Evolutionary conservation across 1,140 invertebrate species (phyloP), one percentile per base, ranked within the genome.

Genomic region (Drosophila orena): DNA sequence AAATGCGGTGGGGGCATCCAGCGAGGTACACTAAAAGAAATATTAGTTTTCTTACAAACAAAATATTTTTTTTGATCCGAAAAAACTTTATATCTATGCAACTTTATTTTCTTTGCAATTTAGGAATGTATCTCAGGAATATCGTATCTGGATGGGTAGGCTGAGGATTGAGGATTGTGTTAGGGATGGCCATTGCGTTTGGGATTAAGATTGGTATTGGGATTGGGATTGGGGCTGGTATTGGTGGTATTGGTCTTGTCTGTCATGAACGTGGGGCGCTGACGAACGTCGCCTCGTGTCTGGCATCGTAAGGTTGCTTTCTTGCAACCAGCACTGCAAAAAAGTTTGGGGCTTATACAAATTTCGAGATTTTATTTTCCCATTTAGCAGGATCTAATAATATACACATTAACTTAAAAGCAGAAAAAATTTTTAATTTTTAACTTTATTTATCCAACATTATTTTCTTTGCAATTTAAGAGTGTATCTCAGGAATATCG

Each of bases 251-350:
- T 64, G 42, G 57, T 64, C 49, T 58, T 68, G 62, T 69, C 74
- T 86, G 81, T 81, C 81, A 77, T 59, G 68, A 44, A 80, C 59
- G 77, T 54, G 68, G 68, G 74, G 44, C 44, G 66, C 78, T 86
- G 81, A 86, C 81, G 81, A 86, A 86, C 81, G 81, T 58, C 60
- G 73, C 58, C 81, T 88, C 81, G 83, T 88, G 81, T 88, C 70
- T 81, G 83, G 83, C 83, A 86, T 86, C 75, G 79, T 81, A 81
- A 85, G 68, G 61, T 81, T 84, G 72, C 37, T 42, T 69, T 50
- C 40, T 20, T 20, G 22, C 30, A 52, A 44, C 38, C 50, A 40
- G 8, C 44, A 49, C 2, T 10, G 3, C 4, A 7, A 35, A 12
- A 3, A 3, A 6, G 10, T 8, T 8, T 10, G 15, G 14, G 62